Percentiles rank a stretch among this genome's conserved stretches.
Conservation (phyloP, 1,140 invertebrate genomes). For the Ptiloglossa arizonensis region DNA sequence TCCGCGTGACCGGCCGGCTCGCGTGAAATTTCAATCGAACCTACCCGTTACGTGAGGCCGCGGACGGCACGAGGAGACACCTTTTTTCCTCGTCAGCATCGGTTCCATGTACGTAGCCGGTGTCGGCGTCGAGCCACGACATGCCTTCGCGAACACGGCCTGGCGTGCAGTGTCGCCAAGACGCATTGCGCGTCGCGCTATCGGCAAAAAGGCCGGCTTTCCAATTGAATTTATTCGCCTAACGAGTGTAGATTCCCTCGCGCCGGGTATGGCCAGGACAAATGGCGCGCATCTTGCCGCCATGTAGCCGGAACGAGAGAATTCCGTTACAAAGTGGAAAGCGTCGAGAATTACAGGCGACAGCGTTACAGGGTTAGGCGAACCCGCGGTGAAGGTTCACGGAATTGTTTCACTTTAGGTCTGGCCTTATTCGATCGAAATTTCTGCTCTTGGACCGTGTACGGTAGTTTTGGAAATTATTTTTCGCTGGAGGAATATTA, state of each 20-base stretch:
- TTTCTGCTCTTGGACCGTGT: too few relatives aligned
- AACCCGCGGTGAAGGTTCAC: not conserved
- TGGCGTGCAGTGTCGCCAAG: slow-evolving; percentile 69
- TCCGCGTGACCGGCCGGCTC: not conserved
- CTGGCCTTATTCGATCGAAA: not conserved
- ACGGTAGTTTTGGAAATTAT: too few relatives aligned
- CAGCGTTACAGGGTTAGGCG: slow-evolving; percentile 26
- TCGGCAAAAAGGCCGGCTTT: slow-evolving; percentile 69
- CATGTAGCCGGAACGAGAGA: slow-evolving; percentile 45
- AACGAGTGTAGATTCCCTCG: slow-evolving; percentile 63
- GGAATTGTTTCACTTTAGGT: slow-evolving; percentile 19
- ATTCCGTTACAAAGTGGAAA: slow-evolving; percentile 57
- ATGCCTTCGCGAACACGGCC: slow-evolving; percentile 12
- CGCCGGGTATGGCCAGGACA: slow-evolving; percentile 69
- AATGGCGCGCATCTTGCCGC: slow-evolving; percentile 63
- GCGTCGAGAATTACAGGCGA: slow-evolving; percentile 28
- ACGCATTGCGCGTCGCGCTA: slow-evolving; percentile 71
- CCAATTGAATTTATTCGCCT: slow-evolving; percentile 76
- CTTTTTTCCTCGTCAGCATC: slow-evolving; percentile 65
- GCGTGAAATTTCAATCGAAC: slow-evolving; percentile 36
- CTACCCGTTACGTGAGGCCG: not conserved
- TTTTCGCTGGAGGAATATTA: too few relatives aligned
- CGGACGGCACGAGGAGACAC: slow-evolving; percentile 9
- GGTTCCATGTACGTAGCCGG: slow-evolving; percentile 49
- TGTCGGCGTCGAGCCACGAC: slow-evolving; percentile 46